A percentile compares a stretch with the other conserved stretches of the same genome.
phyloP scores from a whole-genome alignment of 1,140 invertebrate genomes.

The Plectus sambesii region DNA sequence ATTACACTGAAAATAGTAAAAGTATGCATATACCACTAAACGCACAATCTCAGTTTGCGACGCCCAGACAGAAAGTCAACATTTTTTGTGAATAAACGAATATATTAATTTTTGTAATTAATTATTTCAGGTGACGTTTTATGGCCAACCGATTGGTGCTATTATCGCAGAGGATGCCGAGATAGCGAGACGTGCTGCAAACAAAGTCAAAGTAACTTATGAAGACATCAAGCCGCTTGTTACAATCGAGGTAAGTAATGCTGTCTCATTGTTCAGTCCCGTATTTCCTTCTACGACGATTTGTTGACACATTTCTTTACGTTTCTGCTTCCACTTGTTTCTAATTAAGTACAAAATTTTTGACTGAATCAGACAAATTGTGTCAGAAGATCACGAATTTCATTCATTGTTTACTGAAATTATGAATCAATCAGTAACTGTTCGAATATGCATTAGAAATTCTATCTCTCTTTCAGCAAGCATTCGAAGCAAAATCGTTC shows the following conservation, averaged over 20 bases:
- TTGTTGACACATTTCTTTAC: no score
- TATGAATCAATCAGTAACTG: no score
- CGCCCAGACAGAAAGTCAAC: no score
- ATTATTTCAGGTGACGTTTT: constrained; percentile 55
- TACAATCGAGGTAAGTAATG: constrained; percentile 60
- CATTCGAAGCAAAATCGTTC: constrained; percentile 62
- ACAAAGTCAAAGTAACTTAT: constrained; percentile 62
- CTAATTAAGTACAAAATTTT: constrained; percentile 6
- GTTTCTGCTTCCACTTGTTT: not conserved
- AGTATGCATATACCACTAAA: no score
- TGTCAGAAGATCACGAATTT: no score
- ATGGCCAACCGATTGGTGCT: constrained; percentile 66
- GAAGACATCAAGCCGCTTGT: constrained; percentile 65
- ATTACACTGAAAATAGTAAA: constrained; percentile 8
- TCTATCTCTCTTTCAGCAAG: constrained; percentile 52
- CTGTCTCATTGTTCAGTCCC: no score
- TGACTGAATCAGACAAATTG: no score
- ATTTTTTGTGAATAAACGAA: constrained; percentile 6
- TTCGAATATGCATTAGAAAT: constrained; percentile 1
- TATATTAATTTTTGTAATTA: constrained; percentile 17
- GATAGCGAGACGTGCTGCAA: constrained; percentile 62
- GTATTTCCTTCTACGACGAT: no score
- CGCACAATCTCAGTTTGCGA: no score
- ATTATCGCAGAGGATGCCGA: constrained; percentile 62
- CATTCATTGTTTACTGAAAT: no score